Percentiles rank a stretch among this genome's conserved stretches.
phyloP scores from a whole-genome alignment of 2,797 vertebrate genomes.

The Danio aesculapii region DNA sequence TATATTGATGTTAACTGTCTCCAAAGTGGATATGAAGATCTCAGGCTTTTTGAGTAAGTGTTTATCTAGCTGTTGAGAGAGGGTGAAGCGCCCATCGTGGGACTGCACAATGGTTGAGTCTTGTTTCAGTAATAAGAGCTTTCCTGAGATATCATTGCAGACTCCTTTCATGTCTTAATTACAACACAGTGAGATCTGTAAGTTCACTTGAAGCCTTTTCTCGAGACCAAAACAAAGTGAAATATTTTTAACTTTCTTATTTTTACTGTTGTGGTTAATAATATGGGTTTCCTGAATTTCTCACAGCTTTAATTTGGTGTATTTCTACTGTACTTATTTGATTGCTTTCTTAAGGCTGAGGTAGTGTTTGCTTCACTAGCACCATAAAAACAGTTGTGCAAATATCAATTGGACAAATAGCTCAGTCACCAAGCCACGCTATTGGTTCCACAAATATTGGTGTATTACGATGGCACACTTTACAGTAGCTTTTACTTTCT shows the following conservation, averaged over 20 bases:
- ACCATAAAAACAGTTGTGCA: neutral
- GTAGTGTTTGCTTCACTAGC: neutral
- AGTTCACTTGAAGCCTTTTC: constrained; percentile 24
- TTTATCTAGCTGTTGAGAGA: constrained; percentile 41
- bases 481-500: neutral
- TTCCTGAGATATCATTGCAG: constrained; percentile 25
- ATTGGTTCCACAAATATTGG: neutral
- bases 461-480: neutral
- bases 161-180: constrained; percentile 41
- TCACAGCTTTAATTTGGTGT: neutral
- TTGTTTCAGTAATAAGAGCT: constrained; percentile 63
- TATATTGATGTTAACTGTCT: constrained; percentile 69
- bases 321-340: neutral
- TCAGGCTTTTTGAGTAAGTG: constrained; percentile 57
- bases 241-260: constrained; percentile 14
- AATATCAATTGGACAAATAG: constrained; percentile 3
- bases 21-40: constrained; percentile 66
- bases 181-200: constrained; percentile 20
- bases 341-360: constrained; percentile 1
- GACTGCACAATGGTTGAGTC: constrained; percentile 41
- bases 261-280: constrained; percentile 1
- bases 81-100: constrained; percentile 7
- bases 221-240: constrained; percentile 2
- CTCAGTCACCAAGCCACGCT: neutral
- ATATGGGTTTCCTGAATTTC: constrained; percentile 5